phyloP scores from a whole-genome alignment of 2,797 vertebrate species.

The Cephalopachus bancanus region DNA sequence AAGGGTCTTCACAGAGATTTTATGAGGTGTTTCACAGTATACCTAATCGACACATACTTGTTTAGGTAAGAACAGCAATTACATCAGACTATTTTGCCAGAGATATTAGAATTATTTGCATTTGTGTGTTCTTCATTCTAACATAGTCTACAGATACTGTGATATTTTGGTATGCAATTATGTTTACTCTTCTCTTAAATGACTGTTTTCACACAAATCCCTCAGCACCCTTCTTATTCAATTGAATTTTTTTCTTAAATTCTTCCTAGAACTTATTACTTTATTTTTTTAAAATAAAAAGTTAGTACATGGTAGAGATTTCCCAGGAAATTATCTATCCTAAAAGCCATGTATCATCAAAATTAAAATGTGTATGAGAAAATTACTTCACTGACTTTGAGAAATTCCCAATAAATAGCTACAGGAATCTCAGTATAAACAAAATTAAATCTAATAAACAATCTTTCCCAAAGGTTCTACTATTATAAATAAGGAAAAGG shows the following conservation, averaged over 20 bases:
- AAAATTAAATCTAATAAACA: conserved; percentile 52
- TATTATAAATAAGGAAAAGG: conserved; percentile 23
- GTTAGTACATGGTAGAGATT: neutral
- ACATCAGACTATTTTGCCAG: neutral
- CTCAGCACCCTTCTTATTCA: neutral
- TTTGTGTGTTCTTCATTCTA: neutral
- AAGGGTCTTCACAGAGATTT: neutral
- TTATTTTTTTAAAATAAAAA: conserved; percentile 44
- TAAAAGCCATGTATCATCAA: conserved; percentile 58
- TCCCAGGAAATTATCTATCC: conserved; percentile 5
- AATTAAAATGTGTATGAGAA: conserved; percentile 59
- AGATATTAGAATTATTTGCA: neutral
- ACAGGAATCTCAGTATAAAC: conserved; percentile 38
- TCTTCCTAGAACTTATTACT: conserved; percentile 16
- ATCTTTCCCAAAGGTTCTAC: neutral
- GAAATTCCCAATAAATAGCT: conserved; percentile 52
- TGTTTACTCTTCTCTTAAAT: conserved; percentile 7
- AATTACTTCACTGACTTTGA: conserved; percentile 40
- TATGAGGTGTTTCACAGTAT: neutral
- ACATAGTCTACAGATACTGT: neutral
- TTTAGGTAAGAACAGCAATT: conserved; percentile 34
- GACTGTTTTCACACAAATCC: neutral
- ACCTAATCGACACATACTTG: neutral
- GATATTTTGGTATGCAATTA: neutral
- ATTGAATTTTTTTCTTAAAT: conserved; percentile 25